Percentiles rank a stretch among this genome's conserved stretches.
phyloP scores from a whole-genome alignment of 2,113 vertebrate species.

The Tor tambroides region DNA sequence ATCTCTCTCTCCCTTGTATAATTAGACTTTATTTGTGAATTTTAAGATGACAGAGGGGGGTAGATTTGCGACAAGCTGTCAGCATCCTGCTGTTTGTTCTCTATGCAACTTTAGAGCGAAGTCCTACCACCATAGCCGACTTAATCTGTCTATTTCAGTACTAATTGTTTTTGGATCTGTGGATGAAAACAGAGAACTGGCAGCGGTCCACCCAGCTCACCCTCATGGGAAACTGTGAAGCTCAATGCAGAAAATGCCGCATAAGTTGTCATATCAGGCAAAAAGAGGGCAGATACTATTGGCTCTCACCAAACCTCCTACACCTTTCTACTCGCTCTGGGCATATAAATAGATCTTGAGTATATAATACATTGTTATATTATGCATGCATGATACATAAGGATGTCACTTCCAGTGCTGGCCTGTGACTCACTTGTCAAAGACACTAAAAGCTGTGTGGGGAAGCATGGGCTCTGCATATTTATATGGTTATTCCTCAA shows the following conservation, averaged over 20 bases:
- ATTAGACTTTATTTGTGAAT: constrained; percentile 33
- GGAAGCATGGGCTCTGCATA: constrained; percentile 29
- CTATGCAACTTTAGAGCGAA: constrained; percentile 17
- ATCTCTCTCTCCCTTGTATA: constrained; percentile 13
- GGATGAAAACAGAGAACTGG: constrained; percentile 31
- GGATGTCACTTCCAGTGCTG: constrained; percentile 40
- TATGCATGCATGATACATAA: constrained; percentile 54
- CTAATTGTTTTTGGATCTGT: constrained; percentile 44
- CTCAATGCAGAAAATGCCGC: constrained; percentile 44
- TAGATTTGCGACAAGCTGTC: constrained; percentile 44
- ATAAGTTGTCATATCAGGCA: constrained; percentile 55
- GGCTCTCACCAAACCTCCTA: constrained; percentile 44
- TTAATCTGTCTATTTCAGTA: constrained; percentile 38
- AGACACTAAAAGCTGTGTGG: constrained; percentile 13
- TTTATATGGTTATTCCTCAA: constrained; percentile 40
- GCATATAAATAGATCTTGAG: constrained; percentile 57
- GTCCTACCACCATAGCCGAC: constrained; percentile 1
- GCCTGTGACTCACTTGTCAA: constrained; percentile 39
- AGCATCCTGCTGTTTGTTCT: constrained; percentile 28
- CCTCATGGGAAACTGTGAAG: constrained; percentile 23
- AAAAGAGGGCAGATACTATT: constrained; percentile 30
- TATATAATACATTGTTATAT: constrained; percentile 52
- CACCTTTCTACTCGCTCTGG: constrained; percentile 33
- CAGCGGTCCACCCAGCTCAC: constrained; percentile 23
- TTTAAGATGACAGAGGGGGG: constrained; percentile 30